Conservation (phyloP, 2,888 invertebrate species). For the Monochamus alternatus region DNA sequence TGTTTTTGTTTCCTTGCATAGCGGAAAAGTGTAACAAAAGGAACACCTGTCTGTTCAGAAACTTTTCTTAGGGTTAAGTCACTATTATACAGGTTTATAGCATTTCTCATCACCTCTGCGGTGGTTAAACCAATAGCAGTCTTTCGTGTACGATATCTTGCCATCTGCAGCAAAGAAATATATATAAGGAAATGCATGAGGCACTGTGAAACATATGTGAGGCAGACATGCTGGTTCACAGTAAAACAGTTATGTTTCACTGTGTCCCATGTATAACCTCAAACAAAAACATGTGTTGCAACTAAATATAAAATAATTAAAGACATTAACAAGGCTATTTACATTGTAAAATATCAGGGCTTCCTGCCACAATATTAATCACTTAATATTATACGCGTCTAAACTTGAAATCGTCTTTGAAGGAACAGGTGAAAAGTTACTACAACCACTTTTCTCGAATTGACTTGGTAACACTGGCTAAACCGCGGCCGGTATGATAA, state of each 20-base stretch:
- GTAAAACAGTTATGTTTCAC: conserved; percentile 8
- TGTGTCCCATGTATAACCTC: conserved; percentile 31
- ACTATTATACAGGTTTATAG: conserved; percentile 12
- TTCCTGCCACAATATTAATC: background rate
- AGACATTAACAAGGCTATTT: conserved; percentile 5
- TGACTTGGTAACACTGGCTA: background rate
- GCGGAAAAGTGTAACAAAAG: conserved; percentile 1
- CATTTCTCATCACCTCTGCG: background rate
- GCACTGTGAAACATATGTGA: conserved; percentile 6
- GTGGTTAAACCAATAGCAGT: conserved; percentile 12
- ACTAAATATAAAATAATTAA: background rate
- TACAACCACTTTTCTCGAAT: no score
- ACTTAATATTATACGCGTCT: background rate
- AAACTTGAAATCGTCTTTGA: background rate
- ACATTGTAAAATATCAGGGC: conserved; percentile 10
- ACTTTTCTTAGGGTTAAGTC: conserved; percentile 2
- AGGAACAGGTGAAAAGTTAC: no score
- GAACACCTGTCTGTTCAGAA: conserved; percentile 6
- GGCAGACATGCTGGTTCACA: background rate
- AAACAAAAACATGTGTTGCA: conserved; percentile 6
- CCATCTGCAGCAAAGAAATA: conserved; percentile 15
- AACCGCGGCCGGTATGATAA: background rate
- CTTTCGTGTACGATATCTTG: conserved; percentile 4
- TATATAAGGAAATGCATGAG: background rate
- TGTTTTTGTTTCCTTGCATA: conserved; percentile 4